Percentiles rank a stretch among this genome's conserved stretches.
Evolutionary conservation across 2,113 vertebrate species (phyloP).

Genomic region (Scophthalmus maximus): DNA sequence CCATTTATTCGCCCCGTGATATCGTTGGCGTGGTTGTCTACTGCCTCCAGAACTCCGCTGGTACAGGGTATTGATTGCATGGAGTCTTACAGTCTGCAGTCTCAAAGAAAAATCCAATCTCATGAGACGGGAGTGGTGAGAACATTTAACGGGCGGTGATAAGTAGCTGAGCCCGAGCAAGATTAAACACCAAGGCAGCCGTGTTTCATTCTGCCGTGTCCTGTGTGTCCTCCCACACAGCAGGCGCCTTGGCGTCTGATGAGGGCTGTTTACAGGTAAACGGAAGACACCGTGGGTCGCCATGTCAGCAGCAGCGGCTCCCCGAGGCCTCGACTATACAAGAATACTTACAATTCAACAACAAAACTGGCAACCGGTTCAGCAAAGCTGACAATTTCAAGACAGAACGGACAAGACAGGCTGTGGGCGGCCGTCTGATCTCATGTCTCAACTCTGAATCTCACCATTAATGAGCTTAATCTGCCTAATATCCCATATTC

Average conservation of each 20-base stretch:
- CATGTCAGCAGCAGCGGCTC: conserved; percentile 11
- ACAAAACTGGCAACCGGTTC: neutral
- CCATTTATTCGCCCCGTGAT: conserved; percentile 27
- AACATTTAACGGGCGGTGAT: conserved; percentile 39
- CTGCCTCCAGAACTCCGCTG: conserved; percentile 12
- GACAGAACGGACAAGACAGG: neutral
- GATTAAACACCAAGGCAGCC: conserved; percentile 30
- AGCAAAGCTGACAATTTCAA: neutral
- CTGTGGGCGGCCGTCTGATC: too few species aligned
- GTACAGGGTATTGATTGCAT: conserved; percentile 50
- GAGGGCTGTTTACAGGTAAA: conserved; percentile 25
- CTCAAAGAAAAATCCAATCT: conserved; percentile 12
- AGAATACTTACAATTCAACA: neutral
- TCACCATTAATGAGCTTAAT: neutral
- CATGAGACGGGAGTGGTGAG: conserved; percentile 29
- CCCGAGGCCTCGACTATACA: neutral
- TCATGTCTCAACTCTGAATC: neutral
- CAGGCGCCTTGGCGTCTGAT: neutral
- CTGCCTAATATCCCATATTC: neutral
- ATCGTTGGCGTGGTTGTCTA: conserved; percentile 15
- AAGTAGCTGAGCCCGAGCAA: conserved; percentile 5
- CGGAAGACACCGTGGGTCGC: neutral
- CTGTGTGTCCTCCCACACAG: neutral
- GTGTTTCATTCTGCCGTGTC: conserved; percentile 7
- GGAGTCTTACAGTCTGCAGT: neutral